Base-by-base conservation (phyloP, 2,797 vertebrate genomes). In the Catharus ustulatus region DNA sequence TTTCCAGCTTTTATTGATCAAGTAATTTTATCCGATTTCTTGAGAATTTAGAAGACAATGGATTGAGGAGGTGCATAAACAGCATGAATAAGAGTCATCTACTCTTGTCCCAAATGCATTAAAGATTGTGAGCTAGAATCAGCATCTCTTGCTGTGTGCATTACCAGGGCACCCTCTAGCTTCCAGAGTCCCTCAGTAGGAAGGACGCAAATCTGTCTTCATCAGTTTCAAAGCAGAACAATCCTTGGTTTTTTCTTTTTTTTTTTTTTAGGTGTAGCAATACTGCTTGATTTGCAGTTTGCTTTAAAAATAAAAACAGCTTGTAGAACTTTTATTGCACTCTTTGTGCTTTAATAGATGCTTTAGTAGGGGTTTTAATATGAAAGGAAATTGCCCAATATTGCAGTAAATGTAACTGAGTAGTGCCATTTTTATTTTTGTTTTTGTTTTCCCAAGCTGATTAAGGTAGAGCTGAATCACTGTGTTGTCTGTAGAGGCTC, bases 221-320 rank as follows among this genome's bases (percentile, higher is more conserved):
- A 62, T 51, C 66, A 14, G 5, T 92, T 84, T 54, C 11, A 5
- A 23, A 79, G 30, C 26, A 75, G 10, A 85, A 55, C 43, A 21
- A 5, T 26, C 26, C 3, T 69, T 61, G 4, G 45, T 51, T 17
- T 29, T 49, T 34, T 34, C 34, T 26, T 26, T 49, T 49, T 49
- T 49, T 49, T 29, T 27, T 49, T 45, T 52, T 48, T 1, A 30
- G 26, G 7, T 85, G 36, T 38, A 62, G 34, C 66, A 64, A 21
- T 34, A 34, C 24, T 13, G 2, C 3, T 13, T 43, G 49, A 73
- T 83, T 89, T 80, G 49, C 20, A n/a, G 45, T 57, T 91, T 61
- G 38, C 64, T 77, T 91, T 85, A 71, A 87, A 93, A 94, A 54
- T 42, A 81, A 82, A 93, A 94, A 17, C n/a, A 81, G 10, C 77